Percentiles rank a stretch among this genome's conserved stretches.
phyloP scores from a whole-genome alignment of 2,797 vertebrate genomes.

The Falco naumanni region DNA sequence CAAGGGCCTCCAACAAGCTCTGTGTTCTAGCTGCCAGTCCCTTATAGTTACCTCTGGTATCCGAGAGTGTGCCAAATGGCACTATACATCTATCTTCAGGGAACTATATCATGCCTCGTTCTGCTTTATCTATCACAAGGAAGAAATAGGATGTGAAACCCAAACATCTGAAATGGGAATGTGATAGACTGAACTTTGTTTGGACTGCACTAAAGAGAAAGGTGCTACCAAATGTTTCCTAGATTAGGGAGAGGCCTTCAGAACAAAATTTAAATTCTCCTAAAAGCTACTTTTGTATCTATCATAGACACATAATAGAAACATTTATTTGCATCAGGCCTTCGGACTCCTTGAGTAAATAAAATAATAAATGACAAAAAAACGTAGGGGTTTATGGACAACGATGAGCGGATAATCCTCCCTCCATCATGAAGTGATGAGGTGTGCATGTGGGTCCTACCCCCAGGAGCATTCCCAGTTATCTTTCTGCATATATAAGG shows the following conservation, averaged over 20 bases:
- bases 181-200: neutral
- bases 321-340: neutral
- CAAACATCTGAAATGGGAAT: neutral
- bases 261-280: neutral
- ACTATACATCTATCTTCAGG: neutral
- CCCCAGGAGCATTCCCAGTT: neutral
- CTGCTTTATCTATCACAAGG: neutral
- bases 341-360: neutral
- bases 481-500: neutral
- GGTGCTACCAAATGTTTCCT: neutral
- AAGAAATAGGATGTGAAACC: neutral
- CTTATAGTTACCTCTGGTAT: accelerated
- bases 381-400: neutral
- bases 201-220: neutral
- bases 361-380: neutral
- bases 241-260: neutral
- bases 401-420: neutral
- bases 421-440: neutral
- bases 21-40: neutral
- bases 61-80: neutral
- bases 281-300: neutral
- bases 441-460: neutral
- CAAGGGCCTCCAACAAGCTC: neutral
- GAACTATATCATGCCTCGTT: neutral
- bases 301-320: neutral